phyloP scores from a whole-genome alignment of 2,888 invertebrate genomes.

The Melinaea menophilus region DNA sequence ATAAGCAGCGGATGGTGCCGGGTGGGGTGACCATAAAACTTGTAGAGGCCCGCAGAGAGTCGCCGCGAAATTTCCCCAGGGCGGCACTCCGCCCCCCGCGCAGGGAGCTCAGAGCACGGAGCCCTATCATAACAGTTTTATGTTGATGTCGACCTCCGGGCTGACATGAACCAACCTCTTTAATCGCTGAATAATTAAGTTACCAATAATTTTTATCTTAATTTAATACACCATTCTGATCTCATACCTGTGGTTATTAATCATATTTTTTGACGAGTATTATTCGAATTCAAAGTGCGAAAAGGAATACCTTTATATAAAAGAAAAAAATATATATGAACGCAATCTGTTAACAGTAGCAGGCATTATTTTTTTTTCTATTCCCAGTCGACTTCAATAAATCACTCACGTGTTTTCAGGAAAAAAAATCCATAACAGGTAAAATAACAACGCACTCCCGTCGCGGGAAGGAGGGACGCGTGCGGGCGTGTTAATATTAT shows the following conservation, averaged over 20 bases:
- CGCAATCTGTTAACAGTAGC: constrained; percentile 60
- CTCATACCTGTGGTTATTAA: not conserved
- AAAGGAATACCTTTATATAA: constrained; percentile 42
- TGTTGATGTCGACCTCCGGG: constrained; percentile 72
- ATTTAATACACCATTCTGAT: too few relatives aligned
- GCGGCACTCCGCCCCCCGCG: constrained; percentile 53
- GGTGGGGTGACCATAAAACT: constrained; percentile 71
- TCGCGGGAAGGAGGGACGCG: constrained; percentile 20
- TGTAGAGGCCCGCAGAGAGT: constrained; percentile 73
- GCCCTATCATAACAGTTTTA: constrained; percentile 78
- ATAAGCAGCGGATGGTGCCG: constrained; percentile 63
- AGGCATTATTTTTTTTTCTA: constrained; percentile 56
- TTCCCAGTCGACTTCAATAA: constrained; percentile 66
- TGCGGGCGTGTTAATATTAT: constrained; percentile 25
- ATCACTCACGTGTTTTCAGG: constrained; percentile 68
- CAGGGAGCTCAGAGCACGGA: constrained; percentile 67
- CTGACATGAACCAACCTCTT: constrained; percentile 14
- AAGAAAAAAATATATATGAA: constrained; percentile 53
- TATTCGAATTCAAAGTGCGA: constrained; percentile 18
- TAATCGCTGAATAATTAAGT: constrained; percentile 20
- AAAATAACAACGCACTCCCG: constrained; percentile 32
- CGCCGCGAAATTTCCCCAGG: constrained; percentile 76
- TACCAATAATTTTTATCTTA: constrained; percentile 3
- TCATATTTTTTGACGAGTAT: not conserved
- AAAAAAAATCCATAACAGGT: constrained; percentile 52